Conservation (phyloP, 2,888 invertebrate genomes). For the Acanthosepion esculentum region DNA sequence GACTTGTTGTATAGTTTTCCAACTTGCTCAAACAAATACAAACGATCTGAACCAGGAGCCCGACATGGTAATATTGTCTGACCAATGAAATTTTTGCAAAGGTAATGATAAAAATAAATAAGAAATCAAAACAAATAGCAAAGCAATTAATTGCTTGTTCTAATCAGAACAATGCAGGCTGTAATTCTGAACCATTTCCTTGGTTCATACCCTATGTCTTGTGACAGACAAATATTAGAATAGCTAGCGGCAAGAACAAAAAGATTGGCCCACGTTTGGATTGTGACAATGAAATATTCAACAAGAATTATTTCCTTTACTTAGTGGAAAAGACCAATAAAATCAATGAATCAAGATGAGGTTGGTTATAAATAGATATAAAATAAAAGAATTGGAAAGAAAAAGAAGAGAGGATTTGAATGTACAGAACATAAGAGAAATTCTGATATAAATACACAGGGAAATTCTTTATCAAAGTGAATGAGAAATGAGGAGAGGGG, state of each 20-base stretch:
- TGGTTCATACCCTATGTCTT: neutral
- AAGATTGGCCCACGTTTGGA: neutral
- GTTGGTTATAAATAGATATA: no score
- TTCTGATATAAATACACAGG: no score
- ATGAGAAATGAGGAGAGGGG: neutral
- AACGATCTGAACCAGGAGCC: neutral
- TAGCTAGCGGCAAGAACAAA: neutral
- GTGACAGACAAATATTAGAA: slow-evolving; percentile 23
- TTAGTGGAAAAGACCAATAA: neutral
- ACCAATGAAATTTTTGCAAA: no score
- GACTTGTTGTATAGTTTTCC: neutral
- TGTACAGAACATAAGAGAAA: neutral
- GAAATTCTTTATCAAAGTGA: neutral
- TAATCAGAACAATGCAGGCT: neutral
- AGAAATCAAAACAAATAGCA: neutral
- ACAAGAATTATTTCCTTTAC: slow-evolving; percentile 9
- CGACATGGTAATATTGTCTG: neutral
- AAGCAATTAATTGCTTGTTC: slow-evolving; percentile 33
- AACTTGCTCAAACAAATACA: neutral
- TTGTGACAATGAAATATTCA: slow-evolving; percentile 33
- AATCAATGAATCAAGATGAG: neutral
- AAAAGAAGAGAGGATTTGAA: neutral
- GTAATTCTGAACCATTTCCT: neutral
- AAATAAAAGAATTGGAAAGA: neutral
- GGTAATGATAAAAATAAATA: neutral